Evolutionary conservation across 2,888 invertebrate genomes (phyloP).

Genomic region (Trilocha varians): DNA sequence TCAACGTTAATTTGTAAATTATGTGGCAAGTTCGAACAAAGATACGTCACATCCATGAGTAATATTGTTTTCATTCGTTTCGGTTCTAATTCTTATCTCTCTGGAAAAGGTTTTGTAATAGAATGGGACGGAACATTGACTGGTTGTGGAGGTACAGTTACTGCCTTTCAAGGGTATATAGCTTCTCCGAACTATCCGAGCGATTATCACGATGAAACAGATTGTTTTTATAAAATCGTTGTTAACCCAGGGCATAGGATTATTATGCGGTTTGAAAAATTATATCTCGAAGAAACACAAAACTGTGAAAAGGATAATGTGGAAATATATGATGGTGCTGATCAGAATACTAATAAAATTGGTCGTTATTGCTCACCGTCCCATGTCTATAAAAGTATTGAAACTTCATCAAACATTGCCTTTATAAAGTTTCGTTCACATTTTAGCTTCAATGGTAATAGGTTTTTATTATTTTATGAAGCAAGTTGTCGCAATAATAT

Average conservation of each 20-base stretch:
- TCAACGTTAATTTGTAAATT: conserved; percentile 86
- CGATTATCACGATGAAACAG: conserved; percentile 78
- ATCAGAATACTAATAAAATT: conserved; percentile 63
- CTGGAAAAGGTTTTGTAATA: conserved; percentile 78
- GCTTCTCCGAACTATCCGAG: conserved; percentile 91
- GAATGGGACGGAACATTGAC: conserved; percentile 56
- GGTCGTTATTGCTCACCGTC: conserved; percentile 76
- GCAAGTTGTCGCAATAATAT: conserved; percentile 79
- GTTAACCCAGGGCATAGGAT: conserved; percentile 81
- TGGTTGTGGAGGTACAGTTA: conserved; percentile 88
- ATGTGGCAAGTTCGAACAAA: conserved; percentile 80
- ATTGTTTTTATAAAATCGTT: conserved; percentile 86
- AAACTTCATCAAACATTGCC: conserved; percentile 76
- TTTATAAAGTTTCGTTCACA: conserved; percentile 84
- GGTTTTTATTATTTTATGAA: conserved; percentile 84
- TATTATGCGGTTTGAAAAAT: conserved; percentile 76
- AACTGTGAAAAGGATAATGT: conserved; percentile 79
- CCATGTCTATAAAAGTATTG: conserved; percentile 52
- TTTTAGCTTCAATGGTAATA: conserved; percentile 74
- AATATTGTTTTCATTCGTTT: conserved; percentile 85
- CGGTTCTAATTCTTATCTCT: conserved; percentile 78
- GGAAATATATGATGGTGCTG: conserved; percentile 79
- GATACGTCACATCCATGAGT: conserved; percentile 79
- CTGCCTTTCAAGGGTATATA: conserved; percentile 79
- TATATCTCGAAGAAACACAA: conserved; percentile 77